Evolutionary conservation across 1,140 invertebrate species (phyloP).

Genomic region (Pogonus chalceus): DNA sequence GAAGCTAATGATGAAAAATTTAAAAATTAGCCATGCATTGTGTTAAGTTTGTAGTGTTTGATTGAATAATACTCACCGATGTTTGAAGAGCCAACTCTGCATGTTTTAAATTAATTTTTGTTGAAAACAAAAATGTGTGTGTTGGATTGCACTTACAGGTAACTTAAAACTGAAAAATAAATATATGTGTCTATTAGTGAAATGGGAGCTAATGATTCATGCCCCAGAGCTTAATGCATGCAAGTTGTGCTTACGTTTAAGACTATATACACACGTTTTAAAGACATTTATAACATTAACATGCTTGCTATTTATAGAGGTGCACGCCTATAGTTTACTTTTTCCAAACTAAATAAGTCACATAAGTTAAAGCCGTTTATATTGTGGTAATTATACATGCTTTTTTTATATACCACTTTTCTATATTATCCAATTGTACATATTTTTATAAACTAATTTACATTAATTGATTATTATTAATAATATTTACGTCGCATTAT

Average conservation of each 20-base stretch:
- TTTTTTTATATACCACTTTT: no score
- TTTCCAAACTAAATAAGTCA: no score
- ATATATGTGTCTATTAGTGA: conserved; percentile 3
- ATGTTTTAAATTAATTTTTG: neutral
- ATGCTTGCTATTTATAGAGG: neutral
- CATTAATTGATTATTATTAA: no score
- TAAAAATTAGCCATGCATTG: no score
- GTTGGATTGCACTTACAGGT: conserved; percentile 32
- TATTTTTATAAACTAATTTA: no score
- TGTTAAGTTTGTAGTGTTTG: neutral
- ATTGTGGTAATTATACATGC: no score
- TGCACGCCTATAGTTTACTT: neutral
- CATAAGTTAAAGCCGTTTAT: no score
- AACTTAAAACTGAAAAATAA: conserved; percentile 32
- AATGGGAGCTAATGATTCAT: neutral
- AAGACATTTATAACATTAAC: neutral
- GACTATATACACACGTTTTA: neutral
- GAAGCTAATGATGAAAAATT: conserved; percentile 10
- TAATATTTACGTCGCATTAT: no score
- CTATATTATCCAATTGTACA: no score
- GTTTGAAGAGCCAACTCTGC: neutral
- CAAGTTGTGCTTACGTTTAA: neutral
- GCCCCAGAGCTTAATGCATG: neutral
- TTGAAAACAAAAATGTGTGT: conserved; percentile 9
- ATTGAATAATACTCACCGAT: neutral